Evolutionary conservation across 2,113 vertebrate genomes (phyloP).

Genomic region (Cromileptes altivelis): DNA sequence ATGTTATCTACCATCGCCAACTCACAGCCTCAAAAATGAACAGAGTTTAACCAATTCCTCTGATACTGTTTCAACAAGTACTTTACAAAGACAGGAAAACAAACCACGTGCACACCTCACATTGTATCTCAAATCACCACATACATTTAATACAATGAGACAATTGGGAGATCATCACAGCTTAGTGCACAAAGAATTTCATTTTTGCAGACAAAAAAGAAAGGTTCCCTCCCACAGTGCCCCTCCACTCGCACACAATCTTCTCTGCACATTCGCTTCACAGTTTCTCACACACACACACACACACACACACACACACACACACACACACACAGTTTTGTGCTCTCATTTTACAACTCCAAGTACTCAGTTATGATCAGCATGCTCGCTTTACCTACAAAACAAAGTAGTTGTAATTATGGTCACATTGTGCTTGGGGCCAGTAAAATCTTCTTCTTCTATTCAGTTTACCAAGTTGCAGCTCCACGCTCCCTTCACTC

Average conservation of each 20-base stretch:
- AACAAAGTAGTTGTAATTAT: slow-evolving; percentile 15
- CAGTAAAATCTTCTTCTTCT: neutral
- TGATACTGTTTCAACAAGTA: neutral
- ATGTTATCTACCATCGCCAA: neutral
- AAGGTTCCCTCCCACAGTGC: neutral
- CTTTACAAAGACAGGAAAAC: neutral
- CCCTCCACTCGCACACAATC: neutral
- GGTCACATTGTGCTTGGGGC: slow-evolving; percentile 1
- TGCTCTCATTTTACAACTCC: slow-evolving; percentile 8
- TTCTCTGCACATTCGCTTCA: neutral
- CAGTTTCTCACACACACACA: neutral
- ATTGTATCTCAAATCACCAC: neutral
- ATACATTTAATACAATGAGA: neutral
- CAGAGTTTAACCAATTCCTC: too few relatives aligned
- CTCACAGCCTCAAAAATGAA: neutral
- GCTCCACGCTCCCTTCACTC: neutral
- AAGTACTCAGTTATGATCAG: slow-evolving; percentile 9
- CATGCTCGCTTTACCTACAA: neutral
- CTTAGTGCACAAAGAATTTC: neutral
- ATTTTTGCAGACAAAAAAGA: neutral
- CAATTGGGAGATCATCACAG: too few relatives aligned
- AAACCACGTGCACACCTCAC: neutral
- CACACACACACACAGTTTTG: neutral
- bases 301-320: neutral
- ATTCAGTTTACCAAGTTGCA: neutral